These are phyloP conservation scores for Dissostichus mawsoni DNA, from an alignment of 2,113 vertebrate genomes.

Conservation along the genomic window DNA sequence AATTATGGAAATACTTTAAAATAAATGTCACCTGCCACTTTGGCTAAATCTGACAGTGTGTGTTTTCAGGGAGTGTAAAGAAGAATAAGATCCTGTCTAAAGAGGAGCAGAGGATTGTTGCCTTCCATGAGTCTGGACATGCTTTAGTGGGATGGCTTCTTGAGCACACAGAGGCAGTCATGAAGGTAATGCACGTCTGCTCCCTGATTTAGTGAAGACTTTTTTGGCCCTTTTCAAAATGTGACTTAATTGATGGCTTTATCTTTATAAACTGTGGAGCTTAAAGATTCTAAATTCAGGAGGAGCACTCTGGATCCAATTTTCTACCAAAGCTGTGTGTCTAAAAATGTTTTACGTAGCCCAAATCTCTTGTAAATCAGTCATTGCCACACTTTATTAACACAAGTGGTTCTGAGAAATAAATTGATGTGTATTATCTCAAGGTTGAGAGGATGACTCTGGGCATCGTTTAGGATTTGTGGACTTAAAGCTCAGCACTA, in stretches of 20 bases:
- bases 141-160: slow-evolving; percentile 95
- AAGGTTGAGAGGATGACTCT: neutral
- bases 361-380: neutral
- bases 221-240: neutral
- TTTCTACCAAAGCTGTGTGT: neutral
- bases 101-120: slow-evolving; percentile 93
- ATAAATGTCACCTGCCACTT: neutral
- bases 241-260: neutral
- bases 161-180: slow-evolving; percentile 95
- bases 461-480: neutral
- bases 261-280: neutral
- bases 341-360: neutral
- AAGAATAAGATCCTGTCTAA: slow-evolving; percentile 94
- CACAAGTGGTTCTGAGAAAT: neutral
- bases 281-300: neutral
- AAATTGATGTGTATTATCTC: neutral
- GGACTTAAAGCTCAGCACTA: neutral
- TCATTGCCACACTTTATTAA: neutral
- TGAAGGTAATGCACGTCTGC: slow-evolving; percentile 88
- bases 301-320: too few relatives aligned
- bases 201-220: neutral
- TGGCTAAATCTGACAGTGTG: slow-evolving; percentile 3
- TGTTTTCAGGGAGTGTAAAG: slow-evolving; percentile 89
- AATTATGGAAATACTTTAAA: neutral
- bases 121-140: slow-evolving; percentile 95